Evolutionary conservation across 2,113 vertebrate species (phyloP).

Genomic region (Macquaria ambigua): DNA sequence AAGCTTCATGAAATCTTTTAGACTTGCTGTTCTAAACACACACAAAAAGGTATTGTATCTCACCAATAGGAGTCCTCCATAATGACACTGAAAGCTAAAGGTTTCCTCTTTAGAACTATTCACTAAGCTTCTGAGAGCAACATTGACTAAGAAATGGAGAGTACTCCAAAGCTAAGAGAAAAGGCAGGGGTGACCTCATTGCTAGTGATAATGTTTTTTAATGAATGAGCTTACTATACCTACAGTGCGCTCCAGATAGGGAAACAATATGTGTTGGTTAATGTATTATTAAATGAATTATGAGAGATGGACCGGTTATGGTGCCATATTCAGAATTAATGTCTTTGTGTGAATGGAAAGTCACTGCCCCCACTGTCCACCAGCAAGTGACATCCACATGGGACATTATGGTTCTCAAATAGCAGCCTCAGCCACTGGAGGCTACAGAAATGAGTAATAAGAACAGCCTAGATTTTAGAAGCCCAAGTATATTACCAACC

Average conservation of each 20-base stretch:
- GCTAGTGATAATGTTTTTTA: background rate
- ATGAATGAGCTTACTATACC: background rate
- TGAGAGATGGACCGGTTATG: background rate
- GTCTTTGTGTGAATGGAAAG: constrained; percentile 14
- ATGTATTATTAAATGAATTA: constrained; percentile 1
- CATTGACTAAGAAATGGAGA: background rate
- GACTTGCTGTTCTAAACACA: background rate
- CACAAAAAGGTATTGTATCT: background rate
- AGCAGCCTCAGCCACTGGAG: background rate
- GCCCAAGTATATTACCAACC: background rate
- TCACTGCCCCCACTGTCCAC: constrained; percentile 1
- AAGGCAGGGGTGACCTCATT: background rate
- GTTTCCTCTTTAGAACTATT: background rate
- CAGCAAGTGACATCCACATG: background rate
- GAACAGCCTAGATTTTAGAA: background rate
- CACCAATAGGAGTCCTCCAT: background rate
- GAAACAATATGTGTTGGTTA: background rate
- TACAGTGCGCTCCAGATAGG: background rate
- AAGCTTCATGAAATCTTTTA: background rate
- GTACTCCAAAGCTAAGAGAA: background rate
- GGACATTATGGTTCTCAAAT: background rate
- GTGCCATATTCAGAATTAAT: background rate
- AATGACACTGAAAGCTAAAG: background rate
- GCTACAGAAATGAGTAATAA: background rate
- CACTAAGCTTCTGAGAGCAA: background rate